Evolutionary conservation across 2,113 vertebrate genomes (phyloP), one percentile per base, ranked within the genome.

Genomic region (Percopsis transmontana): DNA sequence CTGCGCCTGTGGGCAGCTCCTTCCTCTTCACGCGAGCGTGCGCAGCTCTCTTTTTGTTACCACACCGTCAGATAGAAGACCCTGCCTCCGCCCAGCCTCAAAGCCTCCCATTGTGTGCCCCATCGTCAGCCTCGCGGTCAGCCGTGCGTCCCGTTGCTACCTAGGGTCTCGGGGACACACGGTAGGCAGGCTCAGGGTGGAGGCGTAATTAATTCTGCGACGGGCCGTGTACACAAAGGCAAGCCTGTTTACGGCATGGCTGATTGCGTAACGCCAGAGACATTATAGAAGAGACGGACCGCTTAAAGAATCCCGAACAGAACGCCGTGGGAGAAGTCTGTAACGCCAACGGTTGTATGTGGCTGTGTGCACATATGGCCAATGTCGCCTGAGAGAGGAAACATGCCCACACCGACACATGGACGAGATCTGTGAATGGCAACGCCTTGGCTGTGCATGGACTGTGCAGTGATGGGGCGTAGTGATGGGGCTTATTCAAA

Each of bases 131-230:
- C 57, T 45, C n/a, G 41, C 9, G 57, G 16, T 15, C 45, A 47
- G 15, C 5, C 16, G 4, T 15, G 2, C 66, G 68, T 62, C 62
- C 39, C 45, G 12, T 2, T 42, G 19, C 50, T 50, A 77, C 65
- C 79, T 81, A 40, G 77, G 80, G 39, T 41, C 51, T 62, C 63
- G 8, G 13, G 42, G 27, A 39, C 45, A 42, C 8, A 33, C 27
- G 27, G 27, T 18, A 4, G 13, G 14, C 20, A 61, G 44, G 72
- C 62, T 59, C 64, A 62, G 79, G 74, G 54, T 45, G 38, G 53
- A 62, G 40, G 69, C 66, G 62, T 77, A 80, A 85, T 87, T 82
- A 79, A 76, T 74, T 21, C 10, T 38, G 66, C n/a, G 7, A 15
- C 54, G 41, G 70, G 52, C 48, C 0, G n/a, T 7, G 58, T 66